phyloP scores from a whole-genome alignment of 2,113 vertebrate genomes.

The Trematomus loennbergii region DNA sequence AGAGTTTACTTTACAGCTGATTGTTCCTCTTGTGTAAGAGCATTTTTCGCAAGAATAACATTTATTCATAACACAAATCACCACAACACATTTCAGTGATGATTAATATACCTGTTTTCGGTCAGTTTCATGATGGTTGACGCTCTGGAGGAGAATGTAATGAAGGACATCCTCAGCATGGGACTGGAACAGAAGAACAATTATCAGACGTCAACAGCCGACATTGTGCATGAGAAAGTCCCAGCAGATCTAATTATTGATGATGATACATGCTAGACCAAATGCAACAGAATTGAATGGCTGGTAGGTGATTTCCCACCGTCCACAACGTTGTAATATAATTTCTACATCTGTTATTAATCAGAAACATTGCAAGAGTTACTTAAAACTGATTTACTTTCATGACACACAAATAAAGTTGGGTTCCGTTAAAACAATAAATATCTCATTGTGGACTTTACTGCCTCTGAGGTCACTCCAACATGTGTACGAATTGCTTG shows the following conservation, averaged over 20 bases:
- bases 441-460: not conserved
- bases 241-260: not conserved
- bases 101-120: slow-evolving; percentile 85
- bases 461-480: slow-evolving; percentile 15
- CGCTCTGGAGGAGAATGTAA: slow-evolving; percentile 89
- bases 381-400: not conserved
- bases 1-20: slow-evolving; percentile 26
- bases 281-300: not conserved
- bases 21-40: slow-evolving; percentile 23
- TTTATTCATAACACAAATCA: not conserved
- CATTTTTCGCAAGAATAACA: not conserved
- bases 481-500: not conserved
- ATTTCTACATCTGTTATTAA: slow-evolving; percentile 18
- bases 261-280: not conserved
- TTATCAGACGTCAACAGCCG: not conserved
- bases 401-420: not conserved
- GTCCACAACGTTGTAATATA: slow-evolving; percentile 10
- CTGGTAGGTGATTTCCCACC: not conserved
- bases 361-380: not conserved
- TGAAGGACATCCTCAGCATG: slow-evolving; percentile 91
- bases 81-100: not conserved
- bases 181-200: slow-evolving; percentile 82
- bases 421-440: not conserved
- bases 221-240: not conserved
- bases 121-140: slow-evolving; percentile 89